Percentiles rank a stretch among this genome's conserved stretches.
Conservation (phyloP, 2,888 invertebrate genomes). For the Epinotia demarniana region DNA sequence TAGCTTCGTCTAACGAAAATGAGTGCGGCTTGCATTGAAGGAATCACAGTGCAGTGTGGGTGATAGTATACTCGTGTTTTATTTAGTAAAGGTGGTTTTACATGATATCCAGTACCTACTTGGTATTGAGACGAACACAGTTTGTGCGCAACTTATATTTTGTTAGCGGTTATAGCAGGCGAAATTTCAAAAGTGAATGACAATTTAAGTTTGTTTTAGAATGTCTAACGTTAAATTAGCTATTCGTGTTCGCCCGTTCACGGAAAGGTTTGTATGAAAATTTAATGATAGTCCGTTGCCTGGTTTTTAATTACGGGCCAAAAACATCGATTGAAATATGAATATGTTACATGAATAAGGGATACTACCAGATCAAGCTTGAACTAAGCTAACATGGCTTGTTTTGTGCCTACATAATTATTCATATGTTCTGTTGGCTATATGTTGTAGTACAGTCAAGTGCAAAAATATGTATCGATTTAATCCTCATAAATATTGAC, state of each 20-base stretch:
- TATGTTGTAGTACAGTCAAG: no score
- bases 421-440: no score
- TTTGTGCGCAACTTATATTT: neutral
- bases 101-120: neutral
- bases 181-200: slow-evolving; percentile 17
- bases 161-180: slow-evolving; percentile 28
- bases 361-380: no score
- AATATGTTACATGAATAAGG: no score
- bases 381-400: no score
- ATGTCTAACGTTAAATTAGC: slow-evolving; percentile 88
- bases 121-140: neutral
- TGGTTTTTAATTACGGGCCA: neutral
- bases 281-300: neutral
- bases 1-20: slow-evolving; percentile 57
- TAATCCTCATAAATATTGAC: no score
- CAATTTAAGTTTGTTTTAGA: slow-evolving; percentile 25
- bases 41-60: slow-evolving; percentile 32
- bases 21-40: slow-evolving; percentile 31
- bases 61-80: slow-evolving; percentile 37
- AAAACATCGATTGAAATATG: no score
- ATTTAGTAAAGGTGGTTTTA: slow-evolving; percentile 7
- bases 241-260: slow-evolving; percentile 86
- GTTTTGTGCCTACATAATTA: no score
- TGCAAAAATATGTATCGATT: no score
- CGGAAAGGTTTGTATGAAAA: slow-evolving; percentile 82